phyloP scores from a whole-genome alignment of 2,113 vertebrate genomes.

The Oplegnathus fasciatus region DNA sequence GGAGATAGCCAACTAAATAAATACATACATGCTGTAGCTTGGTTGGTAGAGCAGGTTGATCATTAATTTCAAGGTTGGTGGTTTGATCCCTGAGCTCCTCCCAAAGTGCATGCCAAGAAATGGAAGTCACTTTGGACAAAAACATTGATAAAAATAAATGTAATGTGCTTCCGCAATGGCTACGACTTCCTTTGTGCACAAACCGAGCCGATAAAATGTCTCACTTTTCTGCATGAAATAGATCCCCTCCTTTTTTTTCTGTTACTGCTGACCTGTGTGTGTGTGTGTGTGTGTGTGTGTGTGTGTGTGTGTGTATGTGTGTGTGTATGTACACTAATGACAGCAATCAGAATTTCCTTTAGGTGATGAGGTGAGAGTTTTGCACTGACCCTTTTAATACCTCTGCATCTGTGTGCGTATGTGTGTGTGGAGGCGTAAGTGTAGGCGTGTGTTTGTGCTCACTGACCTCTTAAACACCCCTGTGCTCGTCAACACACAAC shows the following conservation, averaged over 20 bases:
- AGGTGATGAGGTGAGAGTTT: conserved; percentile 77
- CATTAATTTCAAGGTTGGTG: too few species aligned
- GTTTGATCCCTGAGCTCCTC: too few species aligned
- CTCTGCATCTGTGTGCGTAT: conserved; percentile 64
- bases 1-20: too few species aligned
- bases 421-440: conserved; percentile 59
- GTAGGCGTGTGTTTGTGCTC: conserved; percentile 77
- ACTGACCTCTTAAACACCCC: conserved; percentile 87
- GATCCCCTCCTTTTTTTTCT: neutral
- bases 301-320: conserved; percentile 37
- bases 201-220: neutral
- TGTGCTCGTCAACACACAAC: conserved; percentile 84
- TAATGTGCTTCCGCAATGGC: neutral
- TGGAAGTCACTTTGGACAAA: neutral
- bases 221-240: conserved; percentile 20
- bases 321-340: conserved; percentile 67
- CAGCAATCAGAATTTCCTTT: conserved; percentile 77
- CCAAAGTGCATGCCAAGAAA: neutral
- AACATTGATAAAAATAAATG: neutral
- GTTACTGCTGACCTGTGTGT: conserved; percentile 20
- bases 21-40: too few species aligned
- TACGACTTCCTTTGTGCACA: neutral
- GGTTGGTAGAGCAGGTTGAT: too few species aligned
- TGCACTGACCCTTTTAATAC: conserved; percentile 81
- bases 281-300: conserved; percentile 26